Base-by-base conservation (phyloP, 2,888 invertebrate species). In the Papilio elwesi region DNA sequence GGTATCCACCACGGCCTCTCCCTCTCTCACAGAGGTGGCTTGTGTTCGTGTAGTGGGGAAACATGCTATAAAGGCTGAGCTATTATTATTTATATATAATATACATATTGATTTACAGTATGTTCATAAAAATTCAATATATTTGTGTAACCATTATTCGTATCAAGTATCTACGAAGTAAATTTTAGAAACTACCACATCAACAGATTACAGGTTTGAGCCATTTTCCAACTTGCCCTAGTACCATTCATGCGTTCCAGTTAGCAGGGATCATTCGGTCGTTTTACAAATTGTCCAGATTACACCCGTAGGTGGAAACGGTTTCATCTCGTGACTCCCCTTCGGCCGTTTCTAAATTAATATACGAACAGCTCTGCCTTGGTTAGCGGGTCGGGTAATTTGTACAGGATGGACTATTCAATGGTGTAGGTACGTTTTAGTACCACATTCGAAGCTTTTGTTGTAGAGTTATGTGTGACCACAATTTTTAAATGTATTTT, bases 251-350 rank as follows among this genome's bases (percentile, higher is more conserved):
- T 71, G 73, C 68, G 76, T 87, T 86, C 85, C 84, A 83, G 82
- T 85, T 86, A 81, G 68, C 76, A 80, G 80, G 77, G 74, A 82
- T 82, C 79, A 82, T 83, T 83, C 81, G 80, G 82, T 86, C 79
- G 84, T 88, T 85, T 86, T 84, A 82, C 78, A 87, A 88, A 88
- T 87, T 85, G 88, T 85, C 82, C 78, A 82, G 81, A 84, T 83
- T 83, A 82, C 85, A 82, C 87, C 90, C 89, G 76, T 83, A 78
- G 90, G 90, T 84, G 79, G 74, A 82, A 87, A 90, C 90, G 89
- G 88, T 87, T 87, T 76, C 79, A 66, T 82, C 83, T 86, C 91
- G 91, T 90, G 92, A 91, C 88, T 85, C 84, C 77, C 90, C 90
- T 77, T 82, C 76, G 87, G 90, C 87, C 81, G 80, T 83, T 81